These are phyloP conservation scores for Polyommatus icarus DNA, from an alignment of 2,888 invertebrate species.

Conservation along the genomic window DNA sequence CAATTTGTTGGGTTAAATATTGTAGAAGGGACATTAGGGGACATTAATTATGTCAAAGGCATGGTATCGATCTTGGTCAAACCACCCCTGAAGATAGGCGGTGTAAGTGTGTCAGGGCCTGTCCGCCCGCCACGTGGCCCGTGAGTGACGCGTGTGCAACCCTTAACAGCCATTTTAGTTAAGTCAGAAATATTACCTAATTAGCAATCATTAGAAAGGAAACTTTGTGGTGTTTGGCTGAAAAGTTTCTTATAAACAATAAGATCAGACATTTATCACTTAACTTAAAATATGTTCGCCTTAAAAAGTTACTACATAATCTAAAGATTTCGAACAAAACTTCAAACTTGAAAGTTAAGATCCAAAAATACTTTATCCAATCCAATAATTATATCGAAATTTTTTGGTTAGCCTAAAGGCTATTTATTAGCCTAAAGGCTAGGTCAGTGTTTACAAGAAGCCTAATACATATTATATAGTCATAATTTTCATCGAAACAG, in stretches of 20 bases:
- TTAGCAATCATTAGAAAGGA: background rate
- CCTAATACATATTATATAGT: background rate
- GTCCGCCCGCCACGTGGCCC: slow-evolving; percentile 62
- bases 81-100: slow-evolving; percentile 51
- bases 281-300: too few species aligned
- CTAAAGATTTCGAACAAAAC: too few species aligned
- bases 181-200: background rate
- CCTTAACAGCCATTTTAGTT: slow-evolving; percentile 57
- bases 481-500: background rate
- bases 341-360: too few species aligned
- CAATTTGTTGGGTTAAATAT: slow-evolving; percentile 27
- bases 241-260: background rate
- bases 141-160: slow-evolving; percentile 64
- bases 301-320: too few species aligned
- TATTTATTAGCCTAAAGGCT: too few species aligned
- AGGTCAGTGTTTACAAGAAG: background rate
- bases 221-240: background rate
- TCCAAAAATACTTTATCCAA: too few species aligned
- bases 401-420: too few species aligned
- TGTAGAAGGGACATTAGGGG: slow-evolving; percentile 40
- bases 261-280: background rate
- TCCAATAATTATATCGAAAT: too few species aligned
- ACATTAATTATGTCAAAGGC: slow-evolving; percentile 39
- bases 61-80: slow-evolving; percentile 50
- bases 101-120: slow-evolving; percentile 50